Conservation (phyloP, 2,113 vertebrate species). For the Paedocypris sp. region DNA sequence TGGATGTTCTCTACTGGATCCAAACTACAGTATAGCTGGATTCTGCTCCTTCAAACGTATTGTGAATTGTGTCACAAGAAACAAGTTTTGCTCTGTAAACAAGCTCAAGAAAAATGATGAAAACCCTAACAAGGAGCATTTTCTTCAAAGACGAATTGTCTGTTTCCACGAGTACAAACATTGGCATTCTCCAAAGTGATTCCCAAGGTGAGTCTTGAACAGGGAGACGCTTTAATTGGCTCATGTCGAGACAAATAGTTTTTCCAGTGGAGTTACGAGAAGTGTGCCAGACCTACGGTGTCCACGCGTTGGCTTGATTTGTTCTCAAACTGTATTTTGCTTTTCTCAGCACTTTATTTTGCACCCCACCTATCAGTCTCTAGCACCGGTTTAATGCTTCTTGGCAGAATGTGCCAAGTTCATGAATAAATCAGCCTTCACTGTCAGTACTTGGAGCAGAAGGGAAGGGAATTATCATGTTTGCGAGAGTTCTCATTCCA, state of each 20-base stretch:
- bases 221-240: slow-evolving; percentile 16
- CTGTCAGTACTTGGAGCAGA: slow-evolving; percentile 47
- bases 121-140: slow-evolving; percentile 13
- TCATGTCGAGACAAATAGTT: slow-evolving; percentile 23
- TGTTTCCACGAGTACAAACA: slow-evolving; percentile 8
- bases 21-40: too few relatives aligned
- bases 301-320: slow-evolving; percentile 42
- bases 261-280: slow-evolving; percentile 15
- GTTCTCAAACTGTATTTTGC: slow-evolving; percentile 48
- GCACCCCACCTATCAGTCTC: slow-evolving; percentile 37
- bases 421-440: slow-evolving; percentile 60
- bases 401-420: slow-evolving; percentile 40
- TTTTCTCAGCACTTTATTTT: slow-evolving; percentile 39
- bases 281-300: slow-evolving; percentile 13
- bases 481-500: slow-evolving; percentile 34
- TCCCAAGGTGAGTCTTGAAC: slow-evolving; percentile 14
- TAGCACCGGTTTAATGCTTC: slow-evolving; percentile 46
- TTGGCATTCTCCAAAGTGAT: not conserved
- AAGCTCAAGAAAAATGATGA: slow-evolving; percentile 24
- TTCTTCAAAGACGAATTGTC: not conserved
- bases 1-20: too few relatives aligned
- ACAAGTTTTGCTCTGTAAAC: slow-evolving; percentile 10
- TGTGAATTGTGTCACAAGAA: not conserved
- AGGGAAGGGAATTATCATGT: slow-evolving; percentile 51
- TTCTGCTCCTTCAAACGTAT: not conserved